Evolutionary conservation across 2,888 invertebrate genomes (phyloP), one percentile per base, ranked within the genome.

Genomic region (Ceraclea dissimilis): DNA sequence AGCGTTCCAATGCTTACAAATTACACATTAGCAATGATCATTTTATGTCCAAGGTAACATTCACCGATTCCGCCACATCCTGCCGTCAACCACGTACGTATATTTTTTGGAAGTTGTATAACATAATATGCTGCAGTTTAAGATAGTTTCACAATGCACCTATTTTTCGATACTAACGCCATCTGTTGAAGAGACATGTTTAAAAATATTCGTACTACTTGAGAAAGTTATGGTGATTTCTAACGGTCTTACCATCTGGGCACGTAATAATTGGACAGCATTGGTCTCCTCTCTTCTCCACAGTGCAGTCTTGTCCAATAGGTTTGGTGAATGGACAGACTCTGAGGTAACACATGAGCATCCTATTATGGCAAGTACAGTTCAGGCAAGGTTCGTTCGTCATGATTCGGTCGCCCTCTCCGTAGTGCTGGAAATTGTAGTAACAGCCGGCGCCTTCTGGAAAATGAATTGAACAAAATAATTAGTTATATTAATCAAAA

Each of bases 331-430:
- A 94, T 43, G 94, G 94, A 69, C 94, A 95, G 21, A 94, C 93
- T 68, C 91, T 79, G 65, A 95, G 80, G 75, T 93, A 94, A 72
- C 94, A 95, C 93, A 94, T 93, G 61, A 95, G 81, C 92, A 93
- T 93, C 69, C 87, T 85, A 69, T 93, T 92, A 79, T 92, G 91
- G 73, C 94, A 95, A 64, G 94, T 94, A 75, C 94, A 95, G 76
- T 95, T 95, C 63, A 95, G 80, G 73, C 94, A 94, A 65, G 94
- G 93, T 72, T 95, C 94, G 78, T 93, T 93, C 65, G 94, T 94
- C 76, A 91, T 81, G 69, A 95, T 94, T 69, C 93, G 83, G 72
- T 93, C 93, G 57, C 93, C 93, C 78, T 94, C 93, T 63, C 88
- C 86, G 74, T 94, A 94, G 68, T 90, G 91, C 73, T 92, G 90